Evolutionary conservation across 2,797 vertebrate species (phyloP).

Genomic region (Percopsis omiscomaycus): DNA sequence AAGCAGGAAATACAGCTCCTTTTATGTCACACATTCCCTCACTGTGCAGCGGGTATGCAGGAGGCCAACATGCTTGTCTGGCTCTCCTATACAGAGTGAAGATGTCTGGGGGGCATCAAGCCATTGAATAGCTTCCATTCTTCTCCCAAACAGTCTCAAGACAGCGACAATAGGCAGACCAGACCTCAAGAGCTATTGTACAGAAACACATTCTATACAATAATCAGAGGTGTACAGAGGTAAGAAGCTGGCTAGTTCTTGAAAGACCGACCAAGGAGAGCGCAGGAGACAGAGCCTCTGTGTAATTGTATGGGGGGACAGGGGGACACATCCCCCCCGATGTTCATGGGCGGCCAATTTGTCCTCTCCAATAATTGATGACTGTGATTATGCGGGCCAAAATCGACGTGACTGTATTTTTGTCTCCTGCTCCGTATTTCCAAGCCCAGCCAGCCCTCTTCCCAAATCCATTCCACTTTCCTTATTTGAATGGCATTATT

Average conservation of each 20-base stretch:
- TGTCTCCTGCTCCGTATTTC: too few relatives aligned
- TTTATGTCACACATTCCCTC: constrained; percentile 65
- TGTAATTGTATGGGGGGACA: background rate
- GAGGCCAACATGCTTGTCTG: constrained; percentile 64
- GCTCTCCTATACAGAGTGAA: constrained; percentile 60
- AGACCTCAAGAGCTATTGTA: constrained; percentile 20
- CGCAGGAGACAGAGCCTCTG: background rate
- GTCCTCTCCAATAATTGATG: too few relatives aligned
- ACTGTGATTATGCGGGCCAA: too few relatives aligned
- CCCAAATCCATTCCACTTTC: too few relatives aligned
- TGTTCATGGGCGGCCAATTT: too few relatives aligned
- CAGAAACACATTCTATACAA: constrained; percentile 41
- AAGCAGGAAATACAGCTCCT: constrained; percentile 77
- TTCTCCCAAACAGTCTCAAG: constrained; percentile 29
- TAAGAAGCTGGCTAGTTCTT: constrained; percentile 19
- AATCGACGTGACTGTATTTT: too few relatives aligned
- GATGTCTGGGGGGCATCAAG: constrained; percentile 71
- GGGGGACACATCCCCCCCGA: constrained; percentile 1
- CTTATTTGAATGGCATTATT: too few relatives aligned
- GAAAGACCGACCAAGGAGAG: constrained; percentile 39
- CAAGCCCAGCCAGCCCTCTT: too few relatives aligned
- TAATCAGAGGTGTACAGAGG: constrained; percentile 49
- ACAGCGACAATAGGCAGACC: constrained; percentile 52
- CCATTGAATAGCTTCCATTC: constrained; percentile 71
- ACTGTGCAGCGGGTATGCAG: constrained; percentile 67